Conservation (phyloP, 1,140 invertebrate species). For the Lasioglossum baleicum region DNA sequence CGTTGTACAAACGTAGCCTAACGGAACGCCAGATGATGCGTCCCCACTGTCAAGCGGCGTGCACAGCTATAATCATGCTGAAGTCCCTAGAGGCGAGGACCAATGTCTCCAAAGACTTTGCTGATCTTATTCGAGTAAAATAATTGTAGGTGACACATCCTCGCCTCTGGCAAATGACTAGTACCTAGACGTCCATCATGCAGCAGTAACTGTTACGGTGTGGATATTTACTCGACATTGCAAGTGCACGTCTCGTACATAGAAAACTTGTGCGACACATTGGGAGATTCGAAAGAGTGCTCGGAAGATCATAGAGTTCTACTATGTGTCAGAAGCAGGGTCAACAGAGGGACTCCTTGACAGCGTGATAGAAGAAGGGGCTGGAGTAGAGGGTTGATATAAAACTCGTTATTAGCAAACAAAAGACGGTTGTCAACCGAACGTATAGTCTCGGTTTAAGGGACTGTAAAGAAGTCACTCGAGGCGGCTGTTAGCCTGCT, state of each 20-base stretch:
- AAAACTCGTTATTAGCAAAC: constrained; percentile 25
- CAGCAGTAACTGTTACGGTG: constrained; percentile 36
- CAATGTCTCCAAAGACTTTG: neutral
- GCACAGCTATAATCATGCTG: constrained; percentile 49
- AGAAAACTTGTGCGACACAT: constrained; percentile 60
- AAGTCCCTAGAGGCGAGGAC: constrained; percentile 20
- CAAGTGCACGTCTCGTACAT: constrained; percentile 39
- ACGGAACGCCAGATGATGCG: constrained; percentile 12
- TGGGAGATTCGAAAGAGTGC: constrained; percentile 47
- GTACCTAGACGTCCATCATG: constrained; percentile 25
- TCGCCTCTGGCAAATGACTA: constrained; percentile 4
- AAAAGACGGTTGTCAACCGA: constrained; percentile 13
- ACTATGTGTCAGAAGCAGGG: constrained; percentile 58
- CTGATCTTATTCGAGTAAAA: neutral
- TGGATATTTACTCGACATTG: constrained; percentile 60
- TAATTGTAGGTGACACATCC: neutral
- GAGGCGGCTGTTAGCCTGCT: neutral
- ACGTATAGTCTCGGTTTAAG: no score
- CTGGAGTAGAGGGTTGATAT: constrained; percentile 4
- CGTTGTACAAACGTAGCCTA: constrained; percentile 41
- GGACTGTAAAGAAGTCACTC: no score
- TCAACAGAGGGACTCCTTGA: constrained; percentile 10
- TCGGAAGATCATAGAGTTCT: constrained; percentile 51
- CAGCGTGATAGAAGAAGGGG: neutral
- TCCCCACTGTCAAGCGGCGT: constrained; percentile 46